phyloP scores from a whole-genome alignment of 2,888 invertebrate genomes.

The Hymenopus coronatus region DNA sequence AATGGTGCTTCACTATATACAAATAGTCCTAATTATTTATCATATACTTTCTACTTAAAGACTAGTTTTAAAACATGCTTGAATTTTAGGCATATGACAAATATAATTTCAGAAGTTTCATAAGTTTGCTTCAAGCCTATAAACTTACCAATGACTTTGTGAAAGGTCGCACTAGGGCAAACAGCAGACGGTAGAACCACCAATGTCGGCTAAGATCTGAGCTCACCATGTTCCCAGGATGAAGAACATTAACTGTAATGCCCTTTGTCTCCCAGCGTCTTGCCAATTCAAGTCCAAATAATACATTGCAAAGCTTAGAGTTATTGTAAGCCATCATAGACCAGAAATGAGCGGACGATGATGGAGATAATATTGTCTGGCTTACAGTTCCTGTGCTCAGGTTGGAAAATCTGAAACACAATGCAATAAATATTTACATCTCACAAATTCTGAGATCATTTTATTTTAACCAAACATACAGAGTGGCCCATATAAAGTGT shows the following conservation, averaged over 20 bases:
- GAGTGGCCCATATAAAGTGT: no score
- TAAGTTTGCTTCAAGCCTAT: no score
- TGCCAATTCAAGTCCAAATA: constrained; percentile 77
- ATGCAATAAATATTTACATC: constrained; percentile 15
- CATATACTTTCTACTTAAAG: no score
- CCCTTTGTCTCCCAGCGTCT: constrained; percentile 64
- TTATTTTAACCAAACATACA: no score
- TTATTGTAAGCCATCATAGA: constrained; percentile 87
- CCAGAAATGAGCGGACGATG: constrained; percentile 64
- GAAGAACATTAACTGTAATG: constrained; percentile 74
- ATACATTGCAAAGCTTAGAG: constrained; percentile 81
- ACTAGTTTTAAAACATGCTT: no score
- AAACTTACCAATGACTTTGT: constrained; percentile 83
- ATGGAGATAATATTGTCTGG: constrained; percentile 58
- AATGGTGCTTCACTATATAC: no score
- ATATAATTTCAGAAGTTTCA: no score
- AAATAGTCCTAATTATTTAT: no score
- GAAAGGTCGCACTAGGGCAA: constrained; percentile 83
- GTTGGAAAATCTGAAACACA: constrained; percentile 51
- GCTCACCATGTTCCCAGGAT: constrained; percentile 90
- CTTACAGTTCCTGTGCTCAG: constrained; percentile 43
- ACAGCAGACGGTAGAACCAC: constrained; percentile 79
- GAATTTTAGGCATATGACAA: no score
- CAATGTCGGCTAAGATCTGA: constrained; percentile 74
- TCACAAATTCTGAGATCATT: no score